phyloP scores from a whole-genome alignment of 1,140 invertebrate genomes.

The Papilio machaon region DNA sequence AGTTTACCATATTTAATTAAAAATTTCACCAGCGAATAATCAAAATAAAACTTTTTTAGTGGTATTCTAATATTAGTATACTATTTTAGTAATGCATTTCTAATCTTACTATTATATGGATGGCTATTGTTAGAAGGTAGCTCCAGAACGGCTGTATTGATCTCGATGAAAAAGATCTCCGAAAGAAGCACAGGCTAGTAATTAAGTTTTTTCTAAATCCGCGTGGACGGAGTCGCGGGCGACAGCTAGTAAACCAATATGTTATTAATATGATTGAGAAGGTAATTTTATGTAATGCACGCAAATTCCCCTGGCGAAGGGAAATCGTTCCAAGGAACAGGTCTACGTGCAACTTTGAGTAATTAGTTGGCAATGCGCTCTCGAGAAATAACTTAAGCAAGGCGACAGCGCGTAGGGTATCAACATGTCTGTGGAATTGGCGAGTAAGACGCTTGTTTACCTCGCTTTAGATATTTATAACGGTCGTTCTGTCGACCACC shows the following conservation, averaged over 20 bases:
- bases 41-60: neutral
- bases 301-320: slow-evolving; percentile 10
- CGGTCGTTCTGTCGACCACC: slow-evolving; percentile 8
- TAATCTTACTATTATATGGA: neutral
- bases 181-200: no score
- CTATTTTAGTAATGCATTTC: neutral
- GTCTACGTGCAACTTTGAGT: slow-evolving; percentile 21
- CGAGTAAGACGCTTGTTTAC: slow-evolving; percentile 12
- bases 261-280: neutral
- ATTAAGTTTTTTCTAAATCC: no score
- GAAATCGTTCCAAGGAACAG: slow-evolving; percentile 11
- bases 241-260: neutral
- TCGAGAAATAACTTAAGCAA: slow-evolving; percentile 19
- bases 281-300: neutral
- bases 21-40: neutral
- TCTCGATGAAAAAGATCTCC: no score
- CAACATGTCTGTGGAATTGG: neutral
- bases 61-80: neutral
- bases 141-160: no score
- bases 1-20: neutral
- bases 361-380: slow-evolving; percentile 26
- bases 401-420: slow-evolving; percentile 21
- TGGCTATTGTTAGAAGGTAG: no score
- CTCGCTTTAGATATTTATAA: slow-evolving; percentile 25
- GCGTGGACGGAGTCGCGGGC: no score